A percentile compares a stretch with the other conserved stretches of the same genome.
Evolutionary conservation across 2,888 invertebrate species (phyloP).

Genomic region (Plusia festucae): DNA sequence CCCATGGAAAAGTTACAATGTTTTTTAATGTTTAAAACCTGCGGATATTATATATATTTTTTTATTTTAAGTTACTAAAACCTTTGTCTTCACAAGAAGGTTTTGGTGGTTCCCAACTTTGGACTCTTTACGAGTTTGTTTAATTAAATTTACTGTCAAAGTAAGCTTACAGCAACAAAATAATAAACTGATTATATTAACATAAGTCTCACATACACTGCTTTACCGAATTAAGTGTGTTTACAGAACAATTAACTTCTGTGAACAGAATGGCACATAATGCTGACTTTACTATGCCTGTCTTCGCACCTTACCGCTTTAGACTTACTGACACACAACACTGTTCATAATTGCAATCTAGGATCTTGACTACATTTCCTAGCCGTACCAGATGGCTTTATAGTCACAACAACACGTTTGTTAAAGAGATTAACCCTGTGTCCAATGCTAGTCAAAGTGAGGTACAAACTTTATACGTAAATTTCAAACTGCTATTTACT

Average conservation of each 20-base stretch:
- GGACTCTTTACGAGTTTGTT: no score
- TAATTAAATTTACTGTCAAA: no score
- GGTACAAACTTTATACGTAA: background rate
- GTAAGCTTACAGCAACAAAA: no score
- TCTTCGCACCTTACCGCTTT: background rate
- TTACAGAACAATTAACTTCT: background rate
- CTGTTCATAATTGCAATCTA: slow-evolving; percentile 1
- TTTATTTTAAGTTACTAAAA: no score
- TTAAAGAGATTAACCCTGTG: slow-evolving; percentile 22
- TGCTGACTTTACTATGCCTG: background rate
- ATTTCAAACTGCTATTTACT: background rate
- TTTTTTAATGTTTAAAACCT: no score
- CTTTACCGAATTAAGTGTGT: no score
- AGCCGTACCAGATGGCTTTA: slow-evolving; percentile 17
- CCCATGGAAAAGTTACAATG: no score
- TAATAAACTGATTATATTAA: no score
- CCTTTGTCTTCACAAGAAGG: no score
- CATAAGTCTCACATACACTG: no score
- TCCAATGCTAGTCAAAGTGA: background rate
- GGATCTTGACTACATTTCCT: background rate
- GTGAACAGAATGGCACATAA: background rate
- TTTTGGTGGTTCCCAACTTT: no score
- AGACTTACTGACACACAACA: background rate
- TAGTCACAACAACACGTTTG: slow-evolving; percentile 16
- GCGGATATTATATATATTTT: no score